These are phyloP conservation scores for Zaprionus lineosus DNA, from an alignment of 2,888 invertebrate species.

Conservation along the genomic window DNA sequence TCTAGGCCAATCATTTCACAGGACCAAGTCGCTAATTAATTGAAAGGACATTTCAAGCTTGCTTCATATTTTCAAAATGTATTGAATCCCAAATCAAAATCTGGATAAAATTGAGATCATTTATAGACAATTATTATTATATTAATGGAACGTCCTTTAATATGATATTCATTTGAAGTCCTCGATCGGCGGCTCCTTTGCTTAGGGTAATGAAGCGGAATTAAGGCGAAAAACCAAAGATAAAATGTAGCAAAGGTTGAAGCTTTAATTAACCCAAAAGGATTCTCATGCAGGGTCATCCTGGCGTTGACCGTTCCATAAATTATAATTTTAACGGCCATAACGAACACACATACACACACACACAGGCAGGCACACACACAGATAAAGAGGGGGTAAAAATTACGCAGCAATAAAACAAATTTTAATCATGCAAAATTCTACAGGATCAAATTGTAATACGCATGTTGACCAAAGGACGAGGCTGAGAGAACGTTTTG, in stretches of 20 bases:
- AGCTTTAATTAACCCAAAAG: conserved; percentile 52
- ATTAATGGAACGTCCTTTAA: too few species aligned
- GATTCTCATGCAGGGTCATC: background rate
- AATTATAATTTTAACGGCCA: conserved; percentile 58
- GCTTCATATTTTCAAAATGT: too few species aligned
- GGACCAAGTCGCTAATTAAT: too few species aligned
- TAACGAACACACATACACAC: background rate
- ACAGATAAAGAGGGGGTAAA: conserved; percentile 1
- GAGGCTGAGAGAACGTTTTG: background rate
- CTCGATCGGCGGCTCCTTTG: background rate
- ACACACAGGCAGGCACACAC: background rate
- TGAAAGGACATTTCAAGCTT: too few species aligned
- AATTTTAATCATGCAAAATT: conserved; percentile 57
- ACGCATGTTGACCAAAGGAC: conserved; percentile 52
- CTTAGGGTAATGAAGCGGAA: conserved; percentile 48
- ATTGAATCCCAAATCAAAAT: too few species aligned
- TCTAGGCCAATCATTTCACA: too few species aligned
- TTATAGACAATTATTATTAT: too few species aligned
- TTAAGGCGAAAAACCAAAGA: conserved; percentile 56
- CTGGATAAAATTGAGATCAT: too few species aligned
- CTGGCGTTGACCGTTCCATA: conserved; percentile 36
- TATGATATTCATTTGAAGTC: too few species aligned
- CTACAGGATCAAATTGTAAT: conserved; percentile 64
- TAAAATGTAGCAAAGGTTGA: conserved; percentile 51
- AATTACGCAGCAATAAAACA: conserved; percentile 67